Conservation (phyloP, 2,888 invertebrate genomes). For the Philhelius pedissequus region DNA sequence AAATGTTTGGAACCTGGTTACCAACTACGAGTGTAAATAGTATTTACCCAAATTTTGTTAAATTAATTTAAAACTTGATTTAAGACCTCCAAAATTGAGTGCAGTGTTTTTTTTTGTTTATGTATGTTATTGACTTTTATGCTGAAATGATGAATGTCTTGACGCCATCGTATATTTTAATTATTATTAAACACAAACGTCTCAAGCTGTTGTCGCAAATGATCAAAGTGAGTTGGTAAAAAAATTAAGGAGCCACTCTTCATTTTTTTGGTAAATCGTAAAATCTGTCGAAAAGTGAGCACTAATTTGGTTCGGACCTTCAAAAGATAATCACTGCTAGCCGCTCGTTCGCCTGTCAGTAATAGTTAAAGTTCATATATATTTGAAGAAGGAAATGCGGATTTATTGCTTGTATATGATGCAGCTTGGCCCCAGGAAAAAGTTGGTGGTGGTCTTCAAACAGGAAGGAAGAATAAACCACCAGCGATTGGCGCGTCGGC, state of each 20-base stretch:
- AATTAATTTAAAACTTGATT: neutral
- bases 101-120: neutral
- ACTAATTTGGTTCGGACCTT: slow-evolving; percentile 47
- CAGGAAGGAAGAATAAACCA: slow-evolving; percentile 36
- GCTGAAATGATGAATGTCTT: slow-evolving; percentile 60
- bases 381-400: slow-evolving; percentile 11
- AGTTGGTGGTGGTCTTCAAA: slow-evolving; percentile 34
- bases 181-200: slow-evolving; percentile 1
- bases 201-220: neutral
- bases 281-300: slow-evolving; percentile 39
- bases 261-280: slow-evolving; percentile 17
- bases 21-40: too few species aligned
- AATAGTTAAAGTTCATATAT: neutral
- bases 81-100: slow-evolving; percentile 1
- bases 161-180: slow-evolving; percentile 59
- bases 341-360: neutral
- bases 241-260: neutral
- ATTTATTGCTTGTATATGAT: slow-evolving; percentile 15
- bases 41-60: neutral
- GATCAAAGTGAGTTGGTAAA: slow-evolving; percentile 37
- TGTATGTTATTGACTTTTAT: slow-evolving; percentile 66
- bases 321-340: neutral
- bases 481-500: neutral
- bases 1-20: too few species aligned
- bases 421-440: neutral